Evolutionary conservation across 1,140 invertebrate species (phyloP).

Genomic region (Amphibalanus amphitrite): DNA sequence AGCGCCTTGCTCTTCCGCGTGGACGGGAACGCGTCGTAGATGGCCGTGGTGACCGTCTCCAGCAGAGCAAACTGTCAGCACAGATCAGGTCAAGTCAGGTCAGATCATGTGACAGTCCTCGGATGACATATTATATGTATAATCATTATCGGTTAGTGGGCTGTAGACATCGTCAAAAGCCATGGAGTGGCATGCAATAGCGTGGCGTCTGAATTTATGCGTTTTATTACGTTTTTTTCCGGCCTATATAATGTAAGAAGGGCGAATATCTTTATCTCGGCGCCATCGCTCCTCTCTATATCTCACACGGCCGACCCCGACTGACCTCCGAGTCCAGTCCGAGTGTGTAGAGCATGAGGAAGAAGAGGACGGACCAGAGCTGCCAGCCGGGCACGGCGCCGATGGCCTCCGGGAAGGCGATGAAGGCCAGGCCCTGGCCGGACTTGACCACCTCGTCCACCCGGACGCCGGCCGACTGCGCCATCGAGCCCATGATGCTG

Average conservation of each 20-base stretch:
- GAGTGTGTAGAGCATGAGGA: constrained; percentile 69
- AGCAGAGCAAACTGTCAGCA: constrained; percentile 46
- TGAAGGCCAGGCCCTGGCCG: constrained; percentile 52
- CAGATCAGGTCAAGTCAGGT: too few species aligned
- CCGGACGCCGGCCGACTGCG: constrained; percentile 18
- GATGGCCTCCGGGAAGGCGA: constrained; percentile 77
- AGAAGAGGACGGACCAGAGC: constrained; percentile 71
- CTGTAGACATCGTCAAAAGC: too few species aligned
- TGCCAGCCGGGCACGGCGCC: constrained; percentile 55
- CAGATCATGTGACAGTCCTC: too few species aligned
- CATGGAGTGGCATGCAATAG: too few species aligned
- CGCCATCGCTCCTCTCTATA: too few species aligned
- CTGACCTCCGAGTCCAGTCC: constrained; percentile 30
- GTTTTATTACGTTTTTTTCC: too few species aligned
- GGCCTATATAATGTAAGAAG: too few species aligned
- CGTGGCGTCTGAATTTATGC: too few species aligned
- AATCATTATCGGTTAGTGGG: too few species aligned
- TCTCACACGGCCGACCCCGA: constrained; percentile 30
- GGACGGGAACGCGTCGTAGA: constrained; percentile 48
- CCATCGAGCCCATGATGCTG: constrained; percentile 28
- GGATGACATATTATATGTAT: too few species aligned
- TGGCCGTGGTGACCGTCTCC: constrained; percentile 53
- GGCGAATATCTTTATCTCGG: too few species aligned
- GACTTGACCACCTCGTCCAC: constrained; percentile 38
- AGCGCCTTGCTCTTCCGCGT: constrained; percentile 40